Base-by-base conservation (phyloP, 2,797 vertebrate species). In the Acanthopagrus latus region DNA sequence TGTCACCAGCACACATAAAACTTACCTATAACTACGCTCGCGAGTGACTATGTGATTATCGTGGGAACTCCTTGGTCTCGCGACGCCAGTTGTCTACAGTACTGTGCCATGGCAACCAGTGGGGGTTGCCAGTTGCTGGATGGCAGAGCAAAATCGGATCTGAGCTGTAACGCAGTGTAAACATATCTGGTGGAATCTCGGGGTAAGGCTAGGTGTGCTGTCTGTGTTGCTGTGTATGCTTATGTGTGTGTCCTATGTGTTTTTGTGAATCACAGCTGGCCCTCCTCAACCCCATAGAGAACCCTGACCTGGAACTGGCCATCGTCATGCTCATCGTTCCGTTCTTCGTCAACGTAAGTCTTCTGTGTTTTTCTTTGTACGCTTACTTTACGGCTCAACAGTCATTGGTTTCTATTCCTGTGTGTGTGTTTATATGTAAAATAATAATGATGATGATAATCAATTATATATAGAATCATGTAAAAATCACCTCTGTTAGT, bases 321-420 rank as follows among this genome's bases (percentile, higher is more conserved):
- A 97, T 99, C 70, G 98, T 99, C 90, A 98, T 99, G 97, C 95
- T 99, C 84, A 99, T 99, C 73, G 98, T 99, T 72, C 98, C 98
- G n/a, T 99, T 99, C 95, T 99, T 99, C 87, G 94, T 99, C 82
- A 99, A 99, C 50, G 98, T 99, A 95, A 97, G 98, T 97, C 83
- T 64, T 16, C 18, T 51, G 3, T 68, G 46, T 67, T 52, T 65
- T 52, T 74, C 8, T 66, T 43, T 29, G 23, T 2, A 13, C 33
- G 20, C 20, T 70, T 1, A 50, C 48, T 69, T 64, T n/a, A 41
- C 44, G 72, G 55, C 18, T 63, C 29, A 27, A 27, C 27, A 3
- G 8, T 41, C 11, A 33, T 25, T 67, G 18, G 2, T 44, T 41
- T 20, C 60, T 51, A 20, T 10, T 1, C 41, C 6, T 59, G 21